Evolutionary conservation across 2,888 invertebrate genomes (phyloP).

Genomic region (Agriotes lineatus): DNA sequence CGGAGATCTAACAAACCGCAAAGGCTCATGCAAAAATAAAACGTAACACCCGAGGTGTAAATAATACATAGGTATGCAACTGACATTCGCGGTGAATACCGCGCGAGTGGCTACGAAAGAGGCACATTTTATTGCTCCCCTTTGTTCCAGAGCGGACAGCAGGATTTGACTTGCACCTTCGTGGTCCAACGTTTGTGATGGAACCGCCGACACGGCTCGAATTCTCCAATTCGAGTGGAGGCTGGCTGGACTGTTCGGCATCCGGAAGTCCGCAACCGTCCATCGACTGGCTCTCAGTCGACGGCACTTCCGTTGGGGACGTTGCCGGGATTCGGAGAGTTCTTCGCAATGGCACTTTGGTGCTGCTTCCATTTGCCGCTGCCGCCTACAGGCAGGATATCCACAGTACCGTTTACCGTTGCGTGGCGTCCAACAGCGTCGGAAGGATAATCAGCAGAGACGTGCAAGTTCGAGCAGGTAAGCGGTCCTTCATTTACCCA

Average conservation of each 20-base stretch:
- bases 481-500: too few relatives aligned
- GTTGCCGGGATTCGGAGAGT: conserved; percentile 77
- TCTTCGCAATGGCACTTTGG: conserved; percentile 77
- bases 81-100: conserved; percentile 8
- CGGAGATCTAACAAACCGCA: too few relatives aligned
- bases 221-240: conserved; percentile 81
- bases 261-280: conserved; percentile 79
- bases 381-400: conserved; percentile 82
- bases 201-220: conserved; percentile 78
- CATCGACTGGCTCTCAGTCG: conserved; percentile 80
- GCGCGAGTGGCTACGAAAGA: neutral
- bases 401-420: conserved; percentile 80
- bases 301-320: conserved; percentile 77
- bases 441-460: conserved; percentile 81
- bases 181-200: conserved; percentile 79
- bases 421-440: conserved; percentile 78
- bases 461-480: conserved; percentile 81
- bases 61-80: conserved; percentile 5
- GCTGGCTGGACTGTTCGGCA: conserved; percentile 80
- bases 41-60: neutral
- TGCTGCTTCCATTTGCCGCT: conserved; percentile 78
- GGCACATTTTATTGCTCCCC: too few relatives aligned
- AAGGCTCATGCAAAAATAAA: too few relatives aligned
- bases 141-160: conserved; percentile 48
- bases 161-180: conserved; percentile 71